These are phyloP conservation scores for Protula sp. DNA, from an alignment of 2,888 invertebrate genomes.

Conservation along the genomic window DNA sequence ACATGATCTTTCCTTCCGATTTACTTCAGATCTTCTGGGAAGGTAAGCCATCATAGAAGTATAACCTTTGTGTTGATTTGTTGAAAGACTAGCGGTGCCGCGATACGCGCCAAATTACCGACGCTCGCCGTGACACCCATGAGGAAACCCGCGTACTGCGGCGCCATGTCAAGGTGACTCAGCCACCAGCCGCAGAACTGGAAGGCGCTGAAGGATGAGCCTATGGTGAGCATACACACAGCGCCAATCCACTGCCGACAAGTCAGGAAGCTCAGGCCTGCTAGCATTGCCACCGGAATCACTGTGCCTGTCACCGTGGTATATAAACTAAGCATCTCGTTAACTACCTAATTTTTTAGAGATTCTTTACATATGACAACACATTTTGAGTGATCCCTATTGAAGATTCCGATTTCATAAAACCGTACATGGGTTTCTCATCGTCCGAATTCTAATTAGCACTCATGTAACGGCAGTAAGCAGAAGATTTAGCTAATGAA, in stretches of 20 bases:
- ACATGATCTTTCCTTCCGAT: no score
- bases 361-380: no score
- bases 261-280: conserved; percentile 45
- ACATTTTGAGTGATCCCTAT: no score
- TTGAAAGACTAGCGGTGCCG: conserved; percentile 43
- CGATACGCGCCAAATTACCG: conserved; percentile 45
- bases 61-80: conserved; percentile 37
- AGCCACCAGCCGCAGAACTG: conserved; percentile 48
- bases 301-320: conserved; percentile 33
- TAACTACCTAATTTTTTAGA: no score
- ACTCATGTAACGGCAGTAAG: no score
- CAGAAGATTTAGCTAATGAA: no score
- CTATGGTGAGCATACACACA: conserved; percentile 38
- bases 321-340: no score
- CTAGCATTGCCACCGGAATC: conserved; percentile 38
- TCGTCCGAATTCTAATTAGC: no score
- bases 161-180: conserved; percentile 52
- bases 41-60: no score
- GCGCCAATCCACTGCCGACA: conserved; percentile 38
- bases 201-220: conserved; percentile 38
- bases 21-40: no score
- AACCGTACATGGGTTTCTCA: no score
- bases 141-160: conserved; percentile 48
- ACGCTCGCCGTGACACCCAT: conserved; percentile 50
- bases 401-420: no score